phyloP scores from a whole-genome alignment of 2,113 vertebrate species.

The Odobenus rosmarus region DNA sequence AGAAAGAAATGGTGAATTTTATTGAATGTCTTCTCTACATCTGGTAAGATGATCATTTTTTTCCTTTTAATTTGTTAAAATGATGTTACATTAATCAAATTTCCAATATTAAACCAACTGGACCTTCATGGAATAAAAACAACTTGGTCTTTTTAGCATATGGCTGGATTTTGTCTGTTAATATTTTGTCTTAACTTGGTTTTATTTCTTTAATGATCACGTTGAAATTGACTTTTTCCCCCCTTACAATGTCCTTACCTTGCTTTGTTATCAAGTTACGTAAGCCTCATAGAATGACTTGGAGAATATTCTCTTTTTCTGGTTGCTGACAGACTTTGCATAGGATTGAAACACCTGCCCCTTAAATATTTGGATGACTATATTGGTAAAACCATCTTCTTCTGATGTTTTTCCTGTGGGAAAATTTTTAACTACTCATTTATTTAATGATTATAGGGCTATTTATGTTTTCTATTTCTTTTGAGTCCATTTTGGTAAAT shows the following conservation, averaged over 20 bases:
- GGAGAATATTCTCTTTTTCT: not conserved
- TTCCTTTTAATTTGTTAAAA: not conserved
- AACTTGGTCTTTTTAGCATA: not conserved
- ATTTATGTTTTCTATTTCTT: slow-evolving; percentile 49
- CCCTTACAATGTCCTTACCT: not conserved
- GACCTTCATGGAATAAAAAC: not conserved
- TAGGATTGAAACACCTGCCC: not conserved
- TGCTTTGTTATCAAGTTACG: not conserved
- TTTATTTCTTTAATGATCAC: not conserved
- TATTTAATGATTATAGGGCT: not conserved
- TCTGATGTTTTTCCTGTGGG: not conserved
- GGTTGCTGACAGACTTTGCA: not conserved
- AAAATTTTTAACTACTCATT: not conserved
- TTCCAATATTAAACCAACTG: not conserved
- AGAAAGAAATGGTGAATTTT: slow-evolving; percentile 18
- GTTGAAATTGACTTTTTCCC: not conserved
- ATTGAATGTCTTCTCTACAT: not conserved
- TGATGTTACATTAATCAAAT: not conserved
- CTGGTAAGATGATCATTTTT: not conserved
- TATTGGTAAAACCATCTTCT: not conserved
- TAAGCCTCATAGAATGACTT: not conserved
- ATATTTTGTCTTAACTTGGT: not conserved
- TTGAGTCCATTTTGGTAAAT: slow-evolving; percentile 18
- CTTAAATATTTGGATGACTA: not conserved
- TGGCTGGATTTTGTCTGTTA: not conserved